Percentiles rank a stretch among this genome's conserved stretches.
These are phyloP conservation scores for Plecotus auritus DNA, from an alignment of 2,113 vertebrate genomes.

Conservation along the genomic window DNA sequence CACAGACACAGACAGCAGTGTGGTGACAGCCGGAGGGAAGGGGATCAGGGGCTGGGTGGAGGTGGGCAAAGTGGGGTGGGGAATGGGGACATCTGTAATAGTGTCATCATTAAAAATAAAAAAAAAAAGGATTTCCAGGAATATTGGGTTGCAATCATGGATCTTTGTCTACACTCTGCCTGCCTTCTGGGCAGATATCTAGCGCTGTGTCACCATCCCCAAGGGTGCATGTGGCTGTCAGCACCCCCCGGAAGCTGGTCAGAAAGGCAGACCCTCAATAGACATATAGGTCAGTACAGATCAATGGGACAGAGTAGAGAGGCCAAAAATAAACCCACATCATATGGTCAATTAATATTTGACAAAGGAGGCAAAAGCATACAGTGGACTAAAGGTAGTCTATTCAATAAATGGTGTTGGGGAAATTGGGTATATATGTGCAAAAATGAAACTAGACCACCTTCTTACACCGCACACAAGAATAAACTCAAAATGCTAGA, in stretches of 20 bases:
- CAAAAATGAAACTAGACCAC: too few relatives aligned
- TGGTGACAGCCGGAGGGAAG: neutral
- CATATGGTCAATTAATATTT: too few relatives aligned
- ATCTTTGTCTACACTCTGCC: neutral
- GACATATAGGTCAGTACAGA: too few relatives aligned
- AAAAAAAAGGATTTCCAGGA: neutral
- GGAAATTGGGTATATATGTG: too few relatives aligned
- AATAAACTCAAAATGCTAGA: too few relatives aligned
- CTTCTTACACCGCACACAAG: too few relatives aligned
- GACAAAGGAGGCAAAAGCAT: too few relatives aligned
- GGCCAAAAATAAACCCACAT: too few relatives aligned
- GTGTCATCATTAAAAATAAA: neutral
- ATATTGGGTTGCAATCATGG: neutral
- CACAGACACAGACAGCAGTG: neutral
- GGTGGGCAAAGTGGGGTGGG: neutral
- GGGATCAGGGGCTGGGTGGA: neutral
- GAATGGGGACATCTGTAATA: neutral
- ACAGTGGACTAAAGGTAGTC: too few relatives aligned
- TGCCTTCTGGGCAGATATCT: neutral
- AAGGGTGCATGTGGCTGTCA: neutral
- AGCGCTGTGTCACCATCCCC: accelerated
- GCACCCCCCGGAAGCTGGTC: neutral
- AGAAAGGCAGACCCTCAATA: neutral
- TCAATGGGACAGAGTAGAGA: too few relatives aligned
- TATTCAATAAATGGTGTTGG: too few relatives aligned